These are phyloP conservation scores for Ethmia dodecea DNA, from an alignment of 2,888 invertebrate genomes.

Conservation along the genomic window DNA sequence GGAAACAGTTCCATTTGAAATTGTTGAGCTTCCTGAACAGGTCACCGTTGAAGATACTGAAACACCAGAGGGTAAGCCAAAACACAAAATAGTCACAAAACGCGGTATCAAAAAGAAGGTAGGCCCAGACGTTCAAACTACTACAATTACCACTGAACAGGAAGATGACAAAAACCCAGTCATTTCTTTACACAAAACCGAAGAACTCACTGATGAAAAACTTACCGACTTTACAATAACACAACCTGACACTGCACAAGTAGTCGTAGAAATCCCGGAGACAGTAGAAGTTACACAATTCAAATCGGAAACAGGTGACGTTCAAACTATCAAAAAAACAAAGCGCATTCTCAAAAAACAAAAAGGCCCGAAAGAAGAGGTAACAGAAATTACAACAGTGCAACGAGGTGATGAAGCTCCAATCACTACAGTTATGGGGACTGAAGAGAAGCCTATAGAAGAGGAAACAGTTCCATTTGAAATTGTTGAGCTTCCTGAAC, in stretches of 20 bases:
- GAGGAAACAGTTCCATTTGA: too few relatives aligned
- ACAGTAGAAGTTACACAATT: slow-evolving; percentile 24
- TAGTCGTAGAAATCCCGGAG: slow-evolving; percentile 24
- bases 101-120: slow-evolving; percentile 27
- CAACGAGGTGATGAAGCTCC: too few relatives aligned
- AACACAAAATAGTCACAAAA: slow-evolving; percentile 40
- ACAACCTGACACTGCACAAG: too few relatives aligned
- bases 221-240: too few relatives aligned
- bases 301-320: slow-evolving; percentile 22
- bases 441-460: too few relatives aligned
- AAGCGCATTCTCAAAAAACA: slow-evolving; percentile 21
- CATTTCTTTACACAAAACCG: slow-evolving; percentile 29
- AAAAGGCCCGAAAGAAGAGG: too few relatives aligned
- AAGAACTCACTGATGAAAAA: too few relatives aligned
- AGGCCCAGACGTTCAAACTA: slow-evolving; percentile 27
- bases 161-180: slow-evolving; percentile 36
- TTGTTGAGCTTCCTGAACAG: slow-evolving; percentile 43
- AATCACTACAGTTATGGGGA: too few relatives aligned
- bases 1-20: slow-evolving; percentile 19
- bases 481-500: too few relatives aligned
- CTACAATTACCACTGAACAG: slow-evolving; percentile 19
- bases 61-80: slow-evolving; percentile 33
- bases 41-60: slow-evolving; percentile 21
- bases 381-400: too few relatives aligned
- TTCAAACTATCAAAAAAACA: slow-evolving; percentile 32